Evolutionary conservation across 2,113 vertebrate genomes (phyloP).

Genomic region (Serilophus lunatus): DNA sequence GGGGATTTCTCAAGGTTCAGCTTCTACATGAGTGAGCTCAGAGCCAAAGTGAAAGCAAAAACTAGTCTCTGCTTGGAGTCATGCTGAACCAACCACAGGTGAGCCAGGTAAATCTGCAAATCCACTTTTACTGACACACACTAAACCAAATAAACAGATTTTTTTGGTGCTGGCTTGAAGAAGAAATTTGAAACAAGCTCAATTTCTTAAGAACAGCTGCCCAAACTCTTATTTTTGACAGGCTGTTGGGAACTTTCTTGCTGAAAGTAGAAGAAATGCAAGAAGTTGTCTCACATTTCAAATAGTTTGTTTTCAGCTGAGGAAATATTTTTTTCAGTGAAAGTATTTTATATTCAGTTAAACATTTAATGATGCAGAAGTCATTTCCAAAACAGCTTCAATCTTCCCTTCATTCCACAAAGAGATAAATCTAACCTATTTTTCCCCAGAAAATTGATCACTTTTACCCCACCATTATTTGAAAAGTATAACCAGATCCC

Average conservation of each 20-base stretch:
- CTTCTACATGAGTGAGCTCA: neutral
- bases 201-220: neutral
- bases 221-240: neutral
- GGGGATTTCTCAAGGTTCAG: conserved; percentile 41
- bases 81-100: neutral
- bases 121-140: neutral
- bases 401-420: neutral
- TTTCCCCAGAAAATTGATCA: neutral
- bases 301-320: neutral
- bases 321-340: neutral
- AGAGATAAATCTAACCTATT: neutral
- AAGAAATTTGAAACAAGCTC: neutral
- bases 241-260: neutral
- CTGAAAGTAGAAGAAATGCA: neutral
- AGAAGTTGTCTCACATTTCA: neutral
- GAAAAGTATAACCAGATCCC: neutral
- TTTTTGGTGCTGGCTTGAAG: neutral
- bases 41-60: conserved; percentile 46
- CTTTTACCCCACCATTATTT: neutral
- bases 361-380: neutral
- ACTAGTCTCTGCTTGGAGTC: neutral
- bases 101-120: neutral
- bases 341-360: neutral
- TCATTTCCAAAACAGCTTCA: neutral
- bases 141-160: neutral